Evolutionary conservation across 2,888 invertebrate species (phyloP).

Genomic region (Drosophila greeni): DNA sequence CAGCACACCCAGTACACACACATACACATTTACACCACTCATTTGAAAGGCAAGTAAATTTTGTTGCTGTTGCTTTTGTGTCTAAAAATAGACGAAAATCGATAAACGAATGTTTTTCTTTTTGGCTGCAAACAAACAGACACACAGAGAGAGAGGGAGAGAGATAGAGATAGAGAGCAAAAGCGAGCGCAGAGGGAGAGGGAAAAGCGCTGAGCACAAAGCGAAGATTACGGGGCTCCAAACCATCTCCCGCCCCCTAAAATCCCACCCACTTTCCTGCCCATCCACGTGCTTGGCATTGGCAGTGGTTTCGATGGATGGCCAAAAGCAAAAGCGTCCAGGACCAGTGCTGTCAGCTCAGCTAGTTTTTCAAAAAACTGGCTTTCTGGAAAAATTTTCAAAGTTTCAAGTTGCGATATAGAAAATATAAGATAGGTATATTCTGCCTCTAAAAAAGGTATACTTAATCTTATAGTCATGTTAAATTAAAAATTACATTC

Average conservation of each 20-base stretch:
- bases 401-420: no score
- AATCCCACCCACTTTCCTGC: slow-evolving; percentile 8
- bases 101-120: slow-evolving; percentile 75
- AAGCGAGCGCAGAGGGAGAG: slow-evolving; percentile 15
- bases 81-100: slow-evolving; percentile 77
- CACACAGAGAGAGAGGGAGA: slow-evolving; percentile 8
- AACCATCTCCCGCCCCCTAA: slow-evolving; percentile 9
- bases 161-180: slow-evolving; percentile 5
- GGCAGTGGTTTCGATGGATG: slow-evolving; percentile 49
- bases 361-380: neutral
- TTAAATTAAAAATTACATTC: neutral
- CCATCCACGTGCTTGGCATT: slow-evolving; percentile 63
- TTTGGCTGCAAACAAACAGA: slow-evolving; percentile 56
- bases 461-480: neutral
- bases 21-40: slow-evolving; percentile 42
- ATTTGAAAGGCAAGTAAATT: slow-evolving; percentile 73
- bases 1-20: slow-evolving; percentile 25
- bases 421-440: neutral
- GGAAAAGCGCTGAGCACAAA: slow-evolving; percentile 30
- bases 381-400: neutral
- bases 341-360: slow-evolving; percentile 4
- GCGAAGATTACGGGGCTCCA: slow-evolving; percentile 49
- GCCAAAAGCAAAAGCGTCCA: slow-evolving; percentile 29
- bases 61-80: slow-evolving; percentile 43
- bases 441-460: neutral